Evolutionary conservation across 2,888 invertebrate genomes (phyloP).

Genomic region (Pharmacophagus antenor): DNA sequence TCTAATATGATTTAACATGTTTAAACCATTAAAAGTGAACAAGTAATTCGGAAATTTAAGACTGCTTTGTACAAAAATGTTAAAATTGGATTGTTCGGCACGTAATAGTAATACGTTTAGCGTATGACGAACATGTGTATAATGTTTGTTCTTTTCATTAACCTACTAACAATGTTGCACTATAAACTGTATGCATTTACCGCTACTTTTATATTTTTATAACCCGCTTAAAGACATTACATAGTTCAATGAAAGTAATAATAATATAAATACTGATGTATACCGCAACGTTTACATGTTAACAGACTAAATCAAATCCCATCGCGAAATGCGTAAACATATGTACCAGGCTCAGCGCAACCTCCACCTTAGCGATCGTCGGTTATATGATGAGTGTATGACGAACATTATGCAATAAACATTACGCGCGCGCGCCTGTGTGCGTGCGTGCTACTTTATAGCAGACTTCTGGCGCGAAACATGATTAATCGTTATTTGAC

Average conservation of each 20-base stretch:
- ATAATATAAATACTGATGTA: neutral
- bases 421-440: slow-evolving; percentile 29
- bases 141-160: neutral
- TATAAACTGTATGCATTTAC: slow-evolving; percentile 2
- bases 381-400: slow-evolving; percentile 23
- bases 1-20: too few relatives aligned
- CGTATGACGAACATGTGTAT: slow-evolving; percentile 2
- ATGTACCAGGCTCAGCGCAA: neutral
- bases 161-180: neutral
- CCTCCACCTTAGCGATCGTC: neutral
- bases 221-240: neutral
- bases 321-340: neutral
- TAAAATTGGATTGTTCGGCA: neutral
- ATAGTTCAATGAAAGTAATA: neutral
- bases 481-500: slow-evolving; percentile 34
- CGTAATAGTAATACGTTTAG: neutral
- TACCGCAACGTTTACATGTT: too few relatives aligned
- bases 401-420: slow-evolving; percentile 39
- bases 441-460: slow-evolving; percentile 30
- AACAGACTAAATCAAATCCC: neutral
- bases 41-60: too few relatives aligned
- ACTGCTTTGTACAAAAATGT: neutral
- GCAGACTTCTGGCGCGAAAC: slow-evolving; percentile 30
- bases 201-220: neutral
- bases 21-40: neutral